These are phyloP conservation scores for Actinernus sp. DNA, from an alignment of 92 coral and sea anemone genomes.

Conservation along the genomic window DNA sequence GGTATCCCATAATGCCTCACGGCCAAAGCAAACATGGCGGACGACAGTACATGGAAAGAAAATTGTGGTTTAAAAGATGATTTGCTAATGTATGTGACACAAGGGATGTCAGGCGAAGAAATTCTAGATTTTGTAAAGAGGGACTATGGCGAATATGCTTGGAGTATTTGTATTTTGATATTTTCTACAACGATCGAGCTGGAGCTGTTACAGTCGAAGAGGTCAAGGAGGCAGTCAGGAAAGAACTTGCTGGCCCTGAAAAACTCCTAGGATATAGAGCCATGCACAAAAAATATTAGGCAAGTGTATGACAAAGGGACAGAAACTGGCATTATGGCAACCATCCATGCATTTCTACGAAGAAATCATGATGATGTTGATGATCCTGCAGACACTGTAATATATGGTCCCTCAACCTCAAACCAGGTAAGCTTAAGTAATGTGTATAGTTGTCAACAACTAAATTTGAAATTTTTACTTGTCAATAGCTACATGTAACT, in stretches of 20 bases:
- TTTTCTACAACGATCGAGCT: slow-evolving; percentile 20
- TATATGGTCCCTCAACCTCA: too few species aligned
- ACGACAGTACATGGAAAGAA: slow-evolving; percentile 13
- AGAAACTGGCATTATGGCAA: slow-evolving; percentile 22
- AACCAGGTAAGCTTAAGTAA: too few species aligned
- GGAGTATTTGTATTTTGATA: slow-evolving; percentile 33
- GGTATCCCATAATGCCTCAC: too few species aligned
- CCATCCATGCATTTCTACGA: slow-evolving; percentile 8
- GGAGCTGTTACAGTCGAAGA: slow-evolving; percentile 14
- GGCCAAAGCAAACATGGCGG: too few species aligned
- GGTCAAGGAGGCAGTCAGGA: slow-evolving; percentile 32
- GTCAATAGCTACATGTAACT: too few species aligned
- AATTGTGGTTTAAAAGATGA: slow-evolving; percentile 8
- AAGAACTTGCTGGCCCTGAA: slow-evolving; percentile 33
- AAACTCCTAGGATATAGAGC: slow-evolving; percentile 25
- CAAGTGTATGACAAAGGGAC: too few species aligned
- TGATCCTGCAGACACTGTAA: too few species aligned
- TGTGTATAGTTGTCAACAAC: too few species aligned
- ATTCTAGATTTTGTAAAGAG: slow-evolving; percentile 13
- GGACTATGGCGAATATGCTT: slow-evolving; percentile 23
- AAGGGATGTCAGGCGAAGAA: slow-evolving; percentile 15
- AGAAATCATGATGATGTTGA: too few species aligned
- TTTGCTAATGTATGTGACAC: slow-evolving; percentile 7
- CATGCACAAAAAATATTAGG: slow-evolving; percentile 23
- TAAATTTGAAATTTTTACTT: too few species aligned